Percentiles rank a stretch among this genome's conserved stretches.
Evolutionary conservation across 2,113 vertebrate species (phyloP).

Genomic region (Aphelocoma coerulescens): DNA sequence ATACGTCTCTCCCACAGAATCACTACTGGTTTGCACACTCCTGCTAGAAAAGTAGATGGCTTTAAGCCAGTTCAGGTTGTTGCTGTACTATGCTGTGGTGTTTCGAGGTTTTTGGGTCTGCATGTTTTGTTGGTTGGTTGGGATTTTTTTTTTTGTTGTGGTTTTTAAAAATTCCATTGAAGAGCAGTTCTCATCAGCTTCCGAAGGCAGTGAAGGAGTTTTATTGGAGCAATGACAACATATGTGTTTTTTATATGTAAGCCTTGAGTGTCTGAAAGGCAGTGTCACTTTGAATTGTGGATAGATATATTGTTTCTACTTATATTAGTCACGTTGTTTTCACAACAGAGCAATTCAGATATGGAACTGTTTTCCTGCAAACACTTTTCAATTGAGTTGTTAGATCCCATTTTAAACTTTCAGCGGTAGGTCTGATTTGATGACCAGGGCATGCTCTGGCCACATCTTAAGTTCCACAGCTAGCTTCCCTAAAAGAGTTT

Average conservation of each 20-base stretch:
- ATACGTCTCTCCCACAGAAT: background rate
- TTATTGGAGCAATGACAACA: background rate
- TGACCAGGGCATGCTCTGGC: background rate
- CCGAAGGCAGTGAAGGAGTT: background rate
- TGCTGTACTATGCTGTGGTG: background rate
- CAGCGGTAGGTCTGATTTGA: background rate
- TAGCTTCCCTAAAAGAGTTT: background rate
- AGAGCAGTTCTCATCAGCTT: background rate
- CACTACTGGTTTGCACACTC: background rate
- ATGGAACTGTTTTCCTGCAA: background rate
- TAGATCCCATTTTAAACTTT: background rate
- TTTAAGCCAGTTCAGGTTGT: background rate
- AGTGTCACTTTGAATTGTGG: background rate
- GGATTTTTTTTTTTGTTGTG: background rate
- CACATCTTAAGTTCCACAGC: background rate
- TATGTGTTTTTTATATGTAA: background rate
- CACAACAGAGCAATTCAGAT: background rate
- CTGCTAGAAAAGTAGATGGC: background rate
- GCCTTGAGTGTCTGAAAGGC: background rate
- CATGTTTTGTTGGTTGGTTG: background rate
- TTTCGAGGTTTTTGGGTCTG: background rate
- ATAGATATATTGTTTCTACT: background rate
- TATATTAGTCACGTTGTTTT: background rate
- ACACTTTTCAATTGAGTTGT: background rate
- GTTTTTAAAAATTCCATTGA: background rate